Evolutionary conservation across 2,113 vertebrate genomes (phyloP).

Genomic region (Silurus asotus): DNA sequence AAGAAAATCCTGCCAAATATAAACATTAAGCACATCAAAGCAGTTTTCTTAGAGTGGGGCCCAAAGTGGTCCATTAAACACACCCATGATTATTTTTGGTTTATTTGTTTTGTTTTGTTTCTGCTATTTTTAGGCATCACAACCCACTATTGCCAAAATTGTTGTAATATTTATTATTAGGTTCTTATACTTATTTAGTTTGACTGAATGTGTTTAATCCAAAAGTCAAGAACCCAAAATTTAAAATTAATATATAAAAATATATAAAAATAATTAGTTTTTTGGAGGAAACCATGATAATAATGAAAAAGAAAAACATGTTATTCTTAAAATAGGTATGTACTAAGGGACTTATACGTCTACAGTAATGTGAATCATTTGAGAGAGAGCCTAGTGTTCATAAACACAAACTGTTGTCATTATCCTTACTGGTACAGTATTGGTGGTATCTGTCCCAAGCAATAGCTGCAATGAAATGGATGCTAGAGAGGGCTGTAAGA

Average conservation of each 20-base stretch:
- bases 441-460: slow-evolving; percentile 94
- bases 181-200: not conserved
- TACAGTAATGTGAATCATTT: not conserved
- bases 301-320: too few species aligned
- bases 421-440: slow-evolving; percentile 85
- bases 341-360: not conserved
- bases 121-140: not conserved
- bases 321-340: not conserved
- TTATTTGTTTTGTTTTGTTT: not conserved
- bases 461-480: slow-evolving; percentile 84
- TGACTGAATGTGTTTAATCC: not conserved
- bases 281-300: too few species aligned
- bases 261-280: too few species aligned
- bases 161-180: not conserved
- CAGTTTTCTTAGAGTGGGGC: not conserved
- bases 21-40: slow-evolving; percentile 15
- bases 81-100: not conserved
- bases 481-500: slow-evolving; percentile 83
- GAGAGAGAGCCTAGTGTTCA: not conserved
- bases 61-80: not conserved
- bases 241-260: not conserved
- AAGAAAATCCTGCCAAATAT: slow-evolving; percentile 18
- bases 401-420: not conserved
- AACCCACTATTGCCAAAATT: not conserved
- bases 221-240: not conserved